These are phyloP conservation scores for Chunga burmeisteri DNA, from an alignment of 2,113 vertebrate genomes.

Conservation along the genomic window DNA sequence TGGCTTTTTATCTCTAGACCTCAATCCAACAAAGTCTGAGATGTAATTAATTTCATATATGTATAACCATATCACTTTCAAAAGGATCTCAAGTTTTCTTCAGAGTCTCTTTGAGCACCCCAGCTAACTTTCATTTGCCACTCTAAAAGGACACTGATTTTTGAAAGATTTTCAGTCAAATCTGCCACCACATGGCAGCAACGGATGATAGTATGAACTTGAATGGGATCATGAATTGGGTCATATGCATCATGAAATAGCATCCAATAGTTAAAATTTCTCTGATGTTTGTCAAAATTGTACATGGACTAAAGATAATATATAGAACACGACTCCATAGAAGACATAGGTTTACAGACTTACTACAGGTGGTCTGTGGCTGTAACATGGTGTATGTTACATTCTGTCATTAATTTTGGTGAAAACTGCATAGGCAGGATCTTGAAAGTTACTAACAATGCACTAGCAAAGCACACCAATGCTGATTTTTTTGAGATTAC, in stretches of 20 bases:
- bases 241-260: background rate
- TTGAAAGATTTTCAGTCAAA: background rate
- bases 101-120: background rate
- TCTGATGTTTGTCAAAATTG: background rate
- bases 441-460: background rate
- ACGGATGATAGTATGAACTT: background rate
- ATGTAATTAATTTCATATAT: background rate
- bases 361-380: background rate
- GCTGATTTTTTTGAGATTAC: background rate
- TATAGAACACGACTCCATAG: background rate
- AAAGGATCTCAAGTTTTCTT: background rate
- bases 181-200: background rate
- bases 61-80: background rate
- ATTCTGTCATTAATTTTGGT: background rate
- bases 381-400: background rate
- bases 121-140: background rate
- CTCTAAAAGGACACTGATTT: background rate
- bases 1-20: background rate
- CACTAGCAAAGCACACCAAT: background rate
- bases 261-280: background rate
- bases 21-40: background rate
- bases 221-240: background rate
- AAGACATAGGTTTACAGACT: background rate
- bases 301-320: background rate
- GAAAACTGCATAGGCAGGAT: background rate